A percentile compares a stretch with the other conserved stretches of the same genome.
phyloP scores from a whole-genome alignment of 2,888 invertebrate genomes.

The Ennomos fuscantarius region DNA sequence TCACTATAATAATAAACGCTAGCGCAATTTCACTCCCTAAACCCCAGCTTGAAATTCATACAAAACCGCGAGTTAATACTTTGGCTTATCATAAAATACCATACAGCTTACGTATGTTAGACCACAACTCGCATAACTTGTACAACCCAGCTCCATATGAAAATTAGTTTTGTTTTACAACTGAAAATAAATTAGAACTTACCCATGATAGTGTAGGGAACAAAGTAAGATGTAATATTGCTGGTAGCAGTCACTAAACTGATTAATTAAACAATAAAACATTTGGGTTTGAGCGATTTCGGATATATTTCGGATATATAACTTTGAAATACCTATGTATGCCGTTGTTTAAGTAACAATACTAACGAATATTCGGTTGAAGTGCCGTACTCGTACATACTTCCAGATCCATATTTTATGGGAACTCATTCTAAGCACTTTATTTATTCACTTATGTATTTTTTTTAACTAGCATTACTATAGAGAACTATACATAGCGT shows the following conservation, averaged over 20 bases:
- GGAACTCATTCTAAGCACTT: too few species aligned
- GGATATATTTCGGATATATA: constrained; percentile 17
- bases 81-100: constrained; percentile 28
- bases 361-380: too few species aligned
- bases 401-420: too few species aligned
- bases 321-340: constrained; percentile 7
- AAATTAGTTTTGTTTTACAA: constrained; percentile 38
- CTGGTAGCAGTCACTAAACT: constrained; percentile 35
- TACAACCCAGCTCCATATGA: constrained; percentile 29
- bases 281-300: constrained; percentile 15
- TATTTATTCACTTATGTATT: too few species aligned
- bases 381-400: too few species aligned
- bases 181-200: constrained; percentile 42
- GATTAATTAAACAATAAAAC: constrained; percentile 35
- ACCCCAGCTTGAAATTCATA: constrained; percentile 27
- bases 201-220: constrained; percentile 36
- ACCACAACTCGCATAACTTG: constrained; percentile 38
- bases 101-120: constrained; percentile 24
- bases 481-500: too few species aligned
- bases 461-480: too few species aligned
- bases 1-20: constrained; percentile 7
- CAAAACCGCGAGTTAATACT: constrained; percentile 37
- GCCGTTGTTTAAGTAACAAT: neutral
- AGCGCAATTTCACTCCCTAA: constrained; percentile 15
- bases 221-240: constrained; percentile 47